Base-by-base conservation (phyloP, 2,113 vertebrate genomes). In the Blennius ocellaris region DNA sequence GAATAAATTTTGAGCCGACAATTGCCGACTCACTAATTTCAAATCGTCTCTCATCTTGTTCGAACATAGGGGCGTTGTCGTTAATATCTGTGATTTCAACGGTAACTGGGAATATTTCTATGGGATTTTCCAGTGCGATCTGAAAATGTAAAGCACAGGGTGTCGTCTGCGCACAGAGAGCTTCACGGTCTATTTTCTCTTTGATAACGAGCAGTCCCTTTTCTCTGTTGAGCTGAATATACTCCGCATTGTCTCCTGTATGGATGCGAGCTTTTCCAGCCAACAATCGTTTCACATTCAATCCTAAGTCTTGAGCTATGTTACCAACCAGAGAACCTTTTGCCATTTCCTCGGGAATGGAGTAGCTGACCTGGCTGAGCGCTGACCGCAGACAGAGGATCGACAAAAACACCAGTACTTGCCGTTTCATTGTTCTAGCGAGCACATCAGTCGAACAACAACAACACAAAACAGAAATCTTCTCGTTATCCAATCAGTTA, bases 101-200 rank as follows among this genome's bases (percentile, higher is more conserved):
- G 11, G 92, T 93, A 11, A 90, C 72, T 36, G 75, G 69, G 37
- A 89, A 92, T 52, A 95, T 86, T 76, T 93, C 90, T 12, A 95
- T 70, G 5, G 94, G 94, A 8, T 87, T 92, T 51, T 94, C 89
- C 50, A 95, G 6, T 2, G 93, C 80, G 10, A 95, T 81, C 45
- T 95, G 93, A 69, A 94, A 94, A 77, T 91, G 84, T 30, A 94
- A 59, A 50, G 92, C 71, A 8, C 94, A 95, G 44, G 91, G 90
- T 16, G 91, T 87, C 0, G 61, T 74, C 61, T 90, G 84, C 61
- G 84, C 80, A 30, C 95, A 96, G 6, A 95, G 79, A 0, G 53
- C 12, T 54, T 96, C 95, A 21, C 95, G 55, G 74, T 96, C 95
- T 54, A 96, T 90, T 69, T 84, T 94, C 16, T 93, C 90, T 53